Conservation (phyloP, 1,140 invertebrate genomes). For the Eupeodes corollae region DNA sequence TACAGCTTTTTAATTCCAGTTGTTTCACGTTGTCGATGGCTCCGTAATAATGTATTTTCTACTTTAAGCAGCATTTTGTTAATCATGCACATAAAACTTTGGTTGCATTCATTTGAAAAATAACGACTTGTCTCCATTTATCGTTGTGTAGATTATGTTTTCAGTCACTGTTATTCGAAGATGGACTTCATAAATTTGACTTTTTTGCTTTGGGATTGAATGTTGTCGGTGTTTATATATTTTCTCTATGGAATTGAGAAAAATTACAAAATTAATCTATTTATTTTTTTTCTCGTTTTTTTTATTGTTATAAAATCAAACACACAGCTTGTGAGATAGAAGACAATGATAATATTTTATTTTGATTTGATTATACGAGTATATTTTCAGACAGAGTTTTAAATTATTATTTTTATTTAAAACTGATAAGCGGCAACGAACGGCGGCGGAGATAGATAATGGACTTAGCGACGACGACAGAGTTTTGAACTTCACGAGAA, state of each 20-base stretch:
- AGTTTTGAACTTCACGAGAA: no score
- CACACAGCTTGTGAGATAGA: neutral
- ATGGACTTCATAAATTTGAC: neutral
- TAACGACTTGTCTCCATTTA: constrained; percentile 37
- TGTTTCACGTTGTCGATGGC: constrained; percentile 65
- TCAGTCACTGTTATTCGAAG: neutral
- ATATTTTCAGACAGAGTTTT: no score
- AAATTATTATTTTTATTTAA: no score
- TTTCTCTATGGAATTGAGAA: neutral
- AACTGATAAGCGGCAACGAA: no score
- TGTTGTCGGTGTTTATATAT: neutral
- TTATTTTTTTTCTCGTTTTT: neutral
- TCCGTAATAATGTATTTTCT: constrained; percentile 59
- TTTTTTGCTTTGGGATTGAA: neutral
- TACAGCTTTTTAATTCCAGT: constrained; percentile 73
- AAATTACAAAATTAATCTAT: neutral
- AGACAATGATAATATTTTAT: neutral
- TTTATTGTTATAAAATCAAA: neutral
- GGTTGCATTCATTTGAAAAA: constrained; percentile 32
- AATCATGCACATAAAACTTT: constrained; percentile 33
- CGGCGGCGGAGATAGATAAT: no score
- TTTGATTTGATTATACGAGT: no score
- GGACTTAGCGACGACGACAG: no score
- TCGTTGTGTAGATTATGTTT: constrained; percentile 7
- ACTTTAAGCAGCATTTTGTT: constrained; percentile 52